These are phyloP conservation scores for Noctua janthina DNA, from an alignment of 2,888 invertebrate genomes.

Conservation along the genomic window DNA sequence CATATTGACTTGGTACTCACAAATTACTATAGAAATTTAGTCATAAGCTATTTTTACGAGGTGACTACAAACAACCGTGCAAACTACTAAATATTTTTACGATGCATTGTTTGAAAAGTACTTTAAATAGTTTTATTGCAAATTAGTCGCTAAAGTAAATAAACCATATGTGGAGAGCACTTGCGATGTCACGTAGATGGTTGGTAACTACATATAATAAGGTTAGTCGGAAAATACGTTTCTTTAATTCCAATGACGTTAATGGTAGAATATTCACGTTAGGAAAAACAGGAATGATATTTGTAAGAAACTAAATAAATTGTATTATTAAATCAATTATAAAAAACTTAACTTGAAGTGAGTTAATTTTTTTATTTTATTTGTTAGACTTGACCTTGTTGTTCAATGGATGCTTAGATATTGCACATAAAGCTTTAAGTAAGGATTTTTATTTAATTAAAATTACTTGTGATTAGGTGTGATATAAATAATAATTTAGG, in stretches of 20 bases:
- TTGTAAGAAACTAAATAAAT: background rate
- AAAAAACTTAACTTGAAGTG: background rate
- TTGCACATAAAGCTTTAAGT: background rate
- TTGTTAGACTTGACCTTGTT: background rate
- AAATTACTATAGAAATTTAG: constrained; percentile 12
- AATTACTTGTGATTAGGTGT: background rate
- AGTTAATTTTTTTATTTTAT: background rate
- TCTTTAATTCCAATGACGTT: background rate
- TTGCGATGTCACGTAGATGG: constrained; percentile 43
- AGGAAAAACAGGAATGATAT: background rate
- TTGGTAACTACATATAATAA: background rate
- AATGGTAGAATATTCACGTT: no score
- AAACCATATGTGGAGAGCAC: background rate
- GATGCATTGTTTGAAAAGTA: constrained; percentile 47
- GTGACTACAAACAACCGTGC: background rate
- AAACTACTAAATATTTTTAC: constrained; percentile 35
- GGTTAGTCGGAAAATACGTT: background rate
- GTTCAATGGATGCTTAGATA: background rate
- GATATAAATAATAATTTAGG: no score
- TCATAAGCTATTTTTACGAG: constrained; percentile 8
- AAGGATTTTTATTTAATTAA: background rate
- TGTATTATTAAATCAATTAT: no score
- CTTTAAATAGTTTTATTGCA: constrained; percentile 38
- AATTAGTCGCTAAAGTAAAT: constrained; percentile 15
- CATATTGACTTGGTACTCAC: background rate